These are phyloP conservation scores for Drusus annulatus DNA, from an alignment of 1,140 invertebrate genomes.

Conservation along the genomic window DNA sequence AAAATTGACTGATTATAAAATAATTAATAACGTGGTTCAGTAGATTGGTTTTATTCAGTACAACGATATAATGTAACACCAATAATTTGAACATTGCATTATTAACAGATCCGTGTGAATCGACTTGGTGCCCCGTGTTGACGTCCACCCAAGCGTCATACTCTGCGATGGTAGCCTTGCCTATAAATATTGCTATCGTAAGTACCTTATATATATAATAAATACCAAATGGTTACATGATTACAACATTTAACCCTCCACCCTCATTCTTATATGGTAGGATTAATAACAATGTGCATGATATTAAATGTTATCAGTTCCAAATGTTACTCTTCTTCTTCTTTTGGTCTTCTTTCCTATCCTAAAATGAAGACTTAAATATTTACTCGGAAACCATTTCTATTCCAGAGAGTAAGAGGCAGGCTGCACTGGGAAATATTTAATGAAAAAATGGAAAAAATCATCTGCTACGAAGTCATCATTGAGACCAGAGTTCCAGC, in stretches of 20 bases:
- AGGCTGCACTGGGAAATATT: conserved; percentile 45
- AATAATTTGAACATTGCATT: neutral
- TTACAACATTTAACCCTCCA: no score
- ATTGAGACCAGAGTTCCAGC: conserved; percentile 39
- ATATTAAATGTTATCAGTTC: no score
- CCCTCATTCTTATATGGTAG: no score
- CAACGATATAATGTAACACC: no score
- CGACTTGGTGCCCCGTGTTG: conserved; percentile 53
- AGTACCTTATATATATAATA: neutral
- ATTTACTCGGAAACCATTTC: neutral
- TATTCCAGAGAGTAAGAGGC: conserved; percentile 52
- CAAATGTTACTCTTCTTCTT: no score
- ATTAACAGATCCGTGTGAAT: conserved; percentile 53
- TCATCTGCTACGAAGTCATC: conserved; percentile 50
- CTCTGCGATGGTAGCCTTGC: conserved; percentile 40
- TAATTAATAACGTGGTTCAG: no score
- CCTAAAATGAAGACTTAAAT: no score
- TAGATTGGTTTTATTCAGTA: no score
- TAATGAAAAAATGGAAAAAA: conserved; percentile 40
- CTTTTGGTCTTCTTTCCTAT: no score
- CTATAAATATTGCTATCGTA: conserved; percentile 53
- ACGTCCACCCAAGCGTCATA: conserved; percentile 7
- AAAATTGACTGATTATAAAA: no score
- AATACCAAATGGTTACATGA: no score
- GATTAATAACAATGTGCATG: no score